A percentile compares a stretch with the other conserved stretches of the same genome.
These are phyloP conservation scores for Platypus cylindrus DNA, from an alignment of 2,888 invertebrate species.

Conservation along the genomic window DNA sequence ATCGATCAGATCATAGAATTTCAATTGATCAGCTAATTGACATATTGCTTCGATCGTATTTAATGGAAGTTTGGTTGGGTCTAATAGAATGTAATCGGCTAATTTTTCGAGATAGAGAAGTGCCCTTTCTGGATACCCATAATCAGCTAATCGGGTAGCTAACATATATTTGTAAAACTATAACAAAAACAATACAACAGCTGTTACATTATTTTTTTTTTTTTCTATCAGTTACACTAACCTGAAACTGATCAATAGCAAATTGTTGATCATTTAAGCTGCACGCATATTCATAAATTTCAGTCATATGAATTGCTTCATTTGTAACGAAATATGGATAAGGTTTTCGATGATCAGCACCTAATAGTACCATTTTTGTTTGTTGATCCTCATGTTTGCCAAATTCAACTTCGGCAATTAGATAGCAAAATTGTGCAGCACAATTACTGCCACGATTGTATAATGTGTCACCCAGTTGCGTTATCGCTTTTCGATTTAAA, in stretches of 20 bases:
- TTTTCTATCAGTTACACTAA: no score
- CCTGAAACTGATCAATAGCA: slow-evolving; percentile 62
- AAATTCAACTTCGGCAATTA: slow-evolving; percentile 64
- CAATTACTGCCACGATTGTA: slow-evolving; percentile 64
- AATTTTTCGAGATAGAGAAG: slow-evolving; percentile 75
- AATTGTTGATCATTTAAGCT: slow-evolving; percentile 64
- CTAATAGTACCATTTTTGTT: slow-evolving; percentile 67
- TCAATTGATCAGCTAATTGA: slow-evolving; percentile 33
- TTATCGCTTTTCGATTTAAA: slow-evolving; percentile 62
- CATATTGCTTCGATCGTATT: slow-evolving; percentile 42
- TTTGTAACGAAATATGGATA: slow-evolving; percentile 60
- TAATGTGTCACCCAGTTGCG: slow-evolving; percentile 62
- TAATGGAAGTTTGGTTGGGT: slow-evolving; percentile 40
- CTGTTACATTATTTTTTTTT: no score
- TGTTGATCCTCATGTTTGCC: slow-evolving; percentile 37
- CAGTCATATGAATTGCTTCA: slow-evolving; percentile 85
- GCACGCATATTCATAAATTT: slow-evolving; percentile 88
- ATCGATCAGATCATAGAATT: slow-evolving; percentile 33
- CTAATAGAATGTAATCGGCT: slow-evolving; percentile 49
- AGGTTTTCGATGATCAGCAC: slow-evolving; percentile 53
- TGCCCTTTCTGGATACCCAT: slow-evolving; percentile 67
- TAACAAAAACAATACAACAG: slow-evolving; percentile 20
- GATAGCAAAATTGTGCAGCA: slow-evolving; percentile 93
- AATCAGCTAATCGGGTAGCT: slow-evolving; percentile 63
- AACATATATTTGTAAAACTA: slow-evolving; percentile 77